Conservation (phyloP, 2,888 invertebrate genomes). For the Doris montereyensis region DNA sequence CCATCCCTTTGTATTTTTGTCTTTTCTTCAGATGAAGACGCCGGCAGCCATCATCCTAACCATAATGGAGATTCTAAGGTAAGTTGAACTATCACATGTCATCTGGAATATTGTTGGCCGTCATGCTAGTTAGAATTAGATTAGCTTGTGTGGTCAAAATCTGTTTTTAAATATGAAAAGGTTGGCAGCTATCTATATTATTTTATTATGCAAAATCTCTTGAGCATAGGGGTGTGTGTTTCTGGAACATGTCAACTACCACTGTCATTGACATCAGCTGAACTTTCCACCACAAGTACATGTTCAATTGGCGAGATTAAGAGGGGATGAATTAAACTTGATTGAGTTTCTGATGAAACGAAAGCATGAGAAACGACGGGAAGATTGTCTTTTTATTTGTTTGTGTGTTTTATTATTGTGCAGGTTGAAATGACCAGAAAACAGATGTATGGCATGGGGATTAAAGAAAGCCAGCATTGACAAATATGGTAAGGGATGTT, state of each 20-base stretch:
- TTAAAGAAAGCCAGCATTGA: constrained; percentile 32
- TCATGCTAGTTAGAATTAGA: background rate
- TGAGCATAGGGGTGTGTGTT: no score
- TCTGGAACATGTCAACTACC: no score
- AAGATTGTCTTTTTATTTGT: no score
- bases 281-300: no score
- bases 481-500: constrained; percentile 12
- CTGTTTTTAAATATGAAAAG: background rate
- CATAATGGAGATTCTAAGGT: constrained; percentile 62
- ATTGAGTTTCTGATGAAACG: no score
- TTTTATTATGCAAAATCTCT: no score
- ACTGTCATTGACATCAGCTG: no score
- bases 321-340: no score
- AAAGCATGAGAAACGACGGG: no score
- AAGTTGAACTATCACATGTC: constrained; percentile 21
- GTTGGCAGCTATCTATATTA: no score
- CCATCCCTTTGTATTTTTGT: no score
- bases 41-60: constrained; percentile 48
- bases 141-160: background rate
- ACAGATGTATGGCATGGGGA: constrained; percentile 25
- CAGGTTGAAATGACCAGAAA: constrained; percentile 36
- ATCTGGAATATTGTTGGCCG: background rate
- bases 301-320: no score
- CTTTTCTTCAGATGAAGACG: constrained; percentile 49
- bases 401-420: background rate